Evolutionary conservation across 2,888 invertebrate genomes (phyloP).

Genomic region (Drosophila pegasa): DNA sequence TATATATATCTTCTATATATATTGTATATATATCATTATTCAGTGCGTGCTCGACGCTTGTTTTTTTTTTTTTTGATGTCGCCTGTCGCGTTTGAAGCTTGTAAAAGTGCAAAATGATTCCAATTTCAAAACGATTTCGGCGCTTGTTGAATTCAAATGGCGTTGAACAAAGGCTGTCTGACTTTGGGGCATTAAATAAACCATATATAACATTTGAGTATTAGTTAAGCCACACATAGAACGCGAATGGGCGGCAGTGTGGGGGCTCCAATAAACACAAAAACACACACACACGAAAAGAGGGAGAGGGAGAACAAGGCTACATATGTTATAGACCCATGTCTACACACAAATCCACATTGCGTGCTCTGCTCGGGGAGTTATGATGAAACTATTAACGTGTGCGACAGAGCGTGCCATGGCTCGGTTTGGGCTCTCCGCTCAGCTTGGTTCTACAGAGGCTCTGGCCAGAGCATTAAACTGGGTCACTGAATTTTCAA

Average conservation of each 20-base stretch:
- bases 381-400: conserved; percentile 71
- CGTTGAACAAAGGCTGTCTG: conserved; percentile 38
- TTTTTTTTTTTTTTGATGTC: conserved; percentile 42
- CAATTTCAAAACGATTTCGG: conserved; percentile 54
- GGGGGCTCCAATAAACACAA: conserved; percentile 9
- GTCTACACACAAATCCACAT: conserved; percentile 60
- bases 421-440: conserved; percentile 27
- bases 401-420: conserved; percentile 67
- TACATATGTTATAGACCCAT: conserved; percentile 41
- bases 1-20: not conserved
- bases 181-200: conserved; percentile 37
- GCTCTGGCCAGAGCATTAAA: conserved; percentile 48
- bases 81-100: conserved; percentile 44
- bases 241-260: conserved; percentile 26
- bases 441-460: conserved; percentile 19
- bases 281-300: not conserved
- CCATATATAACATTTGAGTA: conserved; percentile 39
- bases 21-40: conserved; percentile 60
- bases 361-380: conserved; percentile 51
- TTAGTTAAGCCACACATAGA: conserved; percentile 28
- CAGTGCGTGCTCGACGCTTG: conserved; percentile 62
- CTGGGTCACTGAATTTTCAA: conserved; percentile 76
- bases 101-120: conserved; percentile 53
- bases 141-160: conserved; percentile 61
- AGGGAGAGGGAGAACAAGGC: not conserved